phyloP scores from a whole-genome alignment of 2,797 vertebrate genomes.

The Manis pentadactyla region DNA sequence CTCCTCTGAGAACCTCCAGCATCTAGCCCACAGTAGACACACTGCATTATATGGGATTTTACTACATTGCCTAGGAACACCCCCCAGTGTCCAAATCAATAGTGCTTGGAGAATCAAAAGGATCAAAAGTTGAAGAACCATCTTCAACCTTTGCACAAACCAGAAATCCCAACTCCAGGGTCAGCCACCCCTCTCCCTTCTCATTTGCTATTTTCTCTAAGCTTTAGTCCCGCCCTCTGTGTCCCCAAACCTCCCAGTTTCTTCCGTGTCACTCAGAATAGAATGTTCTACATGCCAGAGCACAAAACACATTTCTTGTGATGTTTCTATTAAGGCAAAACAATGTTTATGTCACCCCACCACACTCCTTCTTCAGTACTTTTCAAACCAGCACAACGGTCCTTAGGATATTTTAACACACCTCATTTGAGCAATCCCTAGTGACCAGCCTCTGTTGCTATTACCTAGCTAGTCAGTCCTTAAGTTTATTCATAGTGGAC shows the following conservation, averaged over 20 bases:
- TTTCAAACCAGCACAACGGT: neutral
- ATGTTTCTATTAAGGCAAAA: neutral
- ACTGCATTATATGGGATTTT: neutral
- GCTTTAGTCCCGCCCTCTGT: too few relatives aligned
- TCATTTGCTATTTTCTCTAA: neutral
- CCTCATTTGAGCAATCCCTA: neutral
- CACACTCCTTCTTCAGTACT: neutral
- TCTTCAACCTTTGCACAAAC: neutral
- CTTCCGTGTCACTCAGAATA: neutral
- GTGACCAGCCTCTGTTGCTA: too few relatives aligned
- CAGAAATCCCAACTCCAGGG: neutral
- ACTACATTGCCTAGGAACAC: neutral
- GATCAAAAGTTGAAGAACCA: neutral
- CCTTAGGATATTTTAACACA: neutral
- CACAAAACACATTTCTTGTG: neutral
- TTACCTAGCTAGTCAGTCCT: neutral
- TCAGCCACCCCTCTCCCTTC: neutral
- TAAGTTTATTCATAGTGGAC: neutral
- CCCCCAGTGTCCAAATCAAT: neutral
- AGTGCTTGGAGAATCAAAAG: neutral
- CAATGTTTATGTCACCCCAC: neutral
- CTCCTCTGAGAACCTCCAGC: neutral
- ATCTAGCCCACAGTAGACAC: neutral
- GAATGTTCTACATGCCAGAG: neutral
- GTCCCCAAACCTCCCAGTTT: neutral